Base-by-base conservation (phyloP, 2,888 invertebrate species). In the Apamea crenata region DNA sequence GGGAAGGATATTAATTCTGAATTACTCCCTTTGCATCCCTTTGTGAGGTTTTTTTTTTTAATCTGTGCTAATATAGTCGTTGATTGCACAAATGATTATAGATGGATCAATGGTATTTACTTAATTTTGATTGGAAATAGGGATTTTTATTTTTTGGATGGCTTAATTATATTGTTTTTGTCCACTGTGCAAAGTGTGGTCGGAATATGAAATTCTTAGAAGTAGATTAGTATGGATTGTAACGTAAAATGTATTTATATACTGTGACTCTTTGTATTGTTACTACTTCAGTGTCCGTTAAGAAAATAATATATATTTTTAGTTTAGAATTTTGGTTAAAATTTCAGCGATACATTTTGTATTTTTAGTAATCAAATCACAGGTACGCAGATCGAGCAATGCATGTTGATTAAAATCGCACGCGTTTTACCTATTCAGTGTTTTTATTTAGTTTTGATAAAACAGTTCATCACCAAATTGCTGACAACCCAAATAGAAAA, bases 11-110 rank as follows among this genome's bases (percentile, higher is more conserved):
- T 96, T 95, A 94, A 95, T 95, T 94, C 92, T 87, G 93, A 94
- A 94, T 94, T 92, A 92, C 92, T 92, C 94, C 94, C 93, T 93
- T 92, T 89, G 79, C 91, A 91, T 92, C 83, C 88, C 93, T 92
- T 96, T 96, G 96, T 96, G 92, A 83, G 91, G 85, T 89, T 91
- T 93, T 95, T 36, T 95, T 36, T 40, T 94, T 96, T 95, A 96
- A 96, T 96, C 95, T 95, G 83, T 84, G 86, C 91, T 93, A 94
- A 93, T 94, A 93, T 91, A 84, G 90, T 91, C 90, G 86, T 91
- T 88, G 91, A 91, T 91, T 90, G 89, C 83, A 87, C 84, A 85
- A 87, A 86, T 87, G 83, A 88, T 91, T 88, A 86, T 56, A 47
- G 77, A 83, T 76, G 78, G 81, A 82, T 77, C 74, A 85, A 85